Percentiles rank a stretch among this genome's conserved stretches.
Evolutionary conservation across 23 tunicate genomes (phyloP).

Genomic region (Botrylloides violaceus): DNA sequence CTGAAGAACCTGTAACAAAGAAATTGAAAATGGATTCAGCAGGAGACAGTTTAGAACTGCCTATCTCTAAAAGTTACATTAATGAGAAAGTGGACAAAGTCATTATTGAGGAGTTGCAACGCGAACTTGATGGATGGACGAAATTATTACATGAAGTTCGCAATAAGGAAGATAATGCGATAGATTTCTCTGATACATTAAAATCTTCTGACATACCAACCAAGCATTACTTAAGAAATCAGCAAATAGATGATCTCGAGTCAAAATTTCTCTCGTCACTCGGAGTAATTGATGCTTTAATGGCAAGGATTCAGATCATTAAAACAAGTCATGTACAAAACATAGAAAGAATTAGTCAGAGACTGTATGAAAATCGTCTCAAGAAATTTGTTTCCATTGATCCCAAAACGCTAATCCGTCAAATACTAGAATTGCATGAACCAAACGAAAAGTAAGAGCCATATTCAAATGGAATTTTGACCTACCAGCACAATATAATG

Average conservation of each 20-base stretch:
- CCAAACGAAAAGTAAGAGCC: too few relatives aligned
- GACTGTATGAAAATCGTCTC: not conserved
- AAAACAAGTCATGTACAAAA: not conserved
- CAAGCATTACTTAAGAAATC: not conserved
- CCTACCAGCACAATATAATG: too few relatives aligned
- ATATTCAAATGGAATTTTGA: too few relatives aligned
- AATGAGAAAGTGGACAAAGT: not conserved
- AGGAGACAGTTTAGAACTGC: not conserved
- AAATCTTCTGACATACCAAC: not conserved
- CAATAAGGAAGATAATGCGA: not conserved
- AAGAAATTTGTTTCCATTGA: not conserved
- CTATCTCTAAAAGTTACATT: not conserved
- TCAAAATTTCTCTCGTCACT: not conserved
- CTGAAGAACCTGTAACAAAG: not conserved
- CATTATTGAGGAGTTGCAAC: not conserved
- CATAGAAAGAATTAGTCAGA: not conserved
- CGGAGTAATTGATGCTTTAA: not conserved
- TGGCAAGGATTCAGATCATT: not conserved
- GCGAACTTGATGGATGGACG: not conserved
- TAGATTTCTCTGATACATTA: not conserved
- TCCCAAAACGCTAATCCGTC: not conserved
- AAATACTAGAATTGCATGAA: not conserved
- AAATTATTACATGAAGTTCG: not conserved
- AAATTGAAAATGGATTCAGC: not conserved
- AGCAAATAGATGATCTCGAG: not conserved